Conservation (phyloP, 92 coral and sea anemone genomes). For the Umimayanthus chanpuru region DNA sequence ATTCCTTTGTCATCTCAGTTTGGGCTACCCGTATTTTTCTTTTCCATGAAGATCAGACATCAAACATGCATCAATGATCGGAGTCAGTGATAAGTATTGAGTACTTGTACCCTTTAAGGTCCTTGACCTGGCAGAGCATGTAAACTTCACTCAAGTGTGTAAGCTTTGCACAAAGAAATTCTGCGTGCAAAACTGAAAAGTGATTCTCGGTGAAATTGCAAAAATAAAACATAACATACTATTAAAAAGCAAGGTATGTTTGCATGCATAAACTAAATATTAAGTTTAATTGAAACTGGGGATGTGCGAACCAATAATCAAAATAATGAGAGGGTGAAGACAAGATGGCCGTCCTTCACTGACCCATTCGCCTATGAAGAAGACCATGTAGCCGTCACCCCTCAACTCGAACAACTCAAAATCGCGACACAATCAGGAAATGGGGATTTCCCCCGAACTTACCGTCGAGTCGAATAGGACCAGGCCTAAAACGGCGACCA, state of each 20-base stretch:
- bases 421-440: constrained; percentile 29
- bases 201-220: not conserved
- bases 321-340: not conserved
- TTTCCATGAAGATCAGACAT: constrained; percentile 17
- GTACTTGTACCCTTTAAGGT: not conserved
- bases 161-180: constrained; percentile 1
- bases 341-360: constrained; percentile 33
- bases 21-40: constrained; percentile 30
- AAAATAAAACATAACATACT: not conserved
- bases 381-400: constrained; percentile 3
- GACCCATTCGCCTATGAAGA: constrained; percentile 2
- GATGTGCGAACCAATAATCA: not conserved
- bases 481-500: constrained; percentile 92
- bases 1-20: constrained; percentile 19
- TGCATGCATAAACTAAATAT: not conserved
- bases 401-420: not conserved
- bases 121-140: constrained; percentile 14
- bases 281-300: not conserved
- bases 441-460: constrained; percentile 55
- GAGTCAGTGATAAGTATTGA: not conserved
- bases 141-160: constrained; percentile 36
- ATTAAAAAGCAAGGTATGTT: not conserved
- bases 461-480: constrained; percentile 91
- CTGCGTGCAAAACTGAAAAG: not conserved
- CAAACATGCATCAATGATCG: constrained; percentile 36